A percentile compares a stretch with the other conserved stretches of the same genome.
phyloP scores from a whole-genome alignment of 2,797 vertebrate genomes.

The Hipposideros larvatus region DNA sequence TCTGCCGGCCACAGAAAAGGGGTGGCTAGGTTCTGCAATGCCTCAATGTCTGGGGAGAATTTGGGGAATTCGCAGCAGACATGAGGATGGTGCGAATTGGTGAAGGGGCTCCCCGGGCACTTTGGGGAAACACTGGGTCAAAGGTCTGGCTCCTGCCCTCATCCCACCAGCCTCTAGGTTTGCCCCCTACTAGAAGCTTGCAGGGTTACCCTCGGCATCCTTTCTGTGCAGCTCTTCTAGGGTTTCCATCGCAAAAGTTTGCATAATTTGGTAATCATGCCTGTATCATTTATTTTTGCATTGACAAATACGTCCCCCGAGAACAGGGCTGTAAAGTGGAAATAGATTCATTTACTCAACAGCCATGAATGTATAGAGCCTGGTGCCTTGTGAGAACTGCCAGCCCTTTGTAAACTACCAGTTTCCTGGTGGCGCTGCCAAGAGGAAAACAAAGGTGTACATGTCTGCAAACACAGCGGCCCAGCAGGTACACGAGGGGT shows the following conservation, averaged over 20 bases:
- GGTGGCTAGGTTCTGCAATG: fast-evolving
- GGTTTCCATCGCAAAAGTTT: not conserved
- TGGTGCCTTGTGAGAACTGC: not conserved
- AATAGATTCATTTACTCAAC: not conserved
- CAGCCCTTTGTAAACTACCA: not conserved
- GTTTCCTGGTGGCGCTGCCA: not conserved
- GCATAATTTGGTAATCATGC: not conserved
- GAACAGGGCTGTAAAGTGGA: not conserved
- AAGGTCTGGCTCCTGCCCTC: not conserved
- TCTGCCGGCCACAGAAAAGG: not conserved
- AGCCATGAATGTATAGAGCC: not conserved
- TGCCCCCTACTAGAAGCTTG: not conserved
- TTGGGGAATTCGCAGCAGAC: not conserved
- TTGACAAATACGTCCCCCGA: not conserved
- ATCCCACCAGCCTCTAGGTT: not conserved
- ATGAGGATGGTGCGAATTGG: not conserved
- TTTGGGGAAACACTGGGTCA: not conserved
- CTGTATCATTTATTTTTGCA: slow-evolving; percentile 21
- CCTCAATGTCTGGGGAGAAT: not conserved
- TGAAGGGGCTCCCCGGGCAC: not conserved
- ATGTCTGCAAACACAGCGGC: not conserved
- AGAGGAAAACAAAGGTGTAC: not conserved
- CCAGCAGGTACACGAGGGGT: not conserved
- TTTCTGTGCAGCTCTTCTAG: not conserved
- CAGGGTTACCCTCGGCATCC: fast-evolving